Conservation (phyloP, 2,797 vertebrate species). For the Strix occidentalis region DNA sequence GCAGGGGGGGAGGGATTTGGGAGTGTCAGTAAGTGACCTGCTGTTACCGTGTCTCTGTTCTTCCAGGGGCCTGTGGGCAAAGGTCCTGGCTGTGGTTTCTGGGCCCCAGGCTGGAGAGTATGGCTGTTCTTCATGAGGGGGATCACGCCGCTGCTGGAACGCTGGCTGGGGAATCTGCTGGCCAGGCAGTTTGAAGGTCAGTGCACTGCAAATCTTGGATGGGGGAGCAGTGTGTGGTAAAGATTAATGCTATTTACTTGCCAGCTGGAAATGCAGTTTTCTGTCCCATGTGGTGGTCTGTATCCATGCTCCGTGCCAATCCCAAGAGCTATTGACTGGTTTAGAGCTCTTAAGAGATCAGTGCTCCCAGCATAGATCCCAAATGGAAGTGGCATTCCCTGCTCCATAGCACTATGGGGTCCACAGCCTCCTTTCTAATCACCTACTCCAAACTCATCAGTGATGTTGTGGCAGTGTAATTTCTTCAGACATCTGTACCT, state of each 20-base stretch:
- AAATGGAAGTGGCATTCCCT: background rate
- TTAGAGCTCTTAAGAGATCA: background rate
- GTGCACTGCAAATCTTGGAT: background rate
- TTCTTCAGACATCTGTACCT: background rate
- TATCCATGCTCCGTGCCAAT: background rate
- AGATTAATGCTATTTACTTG: background rate
- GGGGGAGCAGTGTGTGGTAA: background rate
- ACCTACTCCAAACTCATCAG: background rate
- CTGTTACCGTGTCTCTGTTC: background rate
- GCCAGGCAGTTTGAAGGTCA: constrained; percentile 99
- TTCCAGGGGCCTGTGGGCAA: constrained; percentile 96
- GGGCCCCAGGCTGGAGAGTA: constrained; percentile 97
- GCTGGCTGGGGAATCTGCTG: constrained; percentile 98
- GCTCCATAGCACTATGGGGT: background rate
- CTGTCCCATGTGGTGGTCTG: background rate
- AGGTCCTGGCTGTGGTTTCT: constrained; percentile 98
- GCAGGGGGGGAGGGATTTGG: background rate
- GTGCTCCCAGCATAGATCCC: background rate
- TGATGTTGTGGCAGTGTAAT: background rate
- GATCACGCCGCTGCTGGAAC: constrained; percentile 95
- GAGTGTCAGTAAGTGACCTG: background rate
- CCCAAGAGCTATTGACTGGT: background rate
- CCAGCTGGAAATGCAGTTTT: background rate
- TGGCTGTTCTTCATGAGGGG: constrained; percentile 99
- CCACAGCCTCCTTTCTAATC: background rate